Evolutionary conservation across 2,888 invertebrate species (phyloP).

Genomic region (Drosophila pegasa): DNA sequence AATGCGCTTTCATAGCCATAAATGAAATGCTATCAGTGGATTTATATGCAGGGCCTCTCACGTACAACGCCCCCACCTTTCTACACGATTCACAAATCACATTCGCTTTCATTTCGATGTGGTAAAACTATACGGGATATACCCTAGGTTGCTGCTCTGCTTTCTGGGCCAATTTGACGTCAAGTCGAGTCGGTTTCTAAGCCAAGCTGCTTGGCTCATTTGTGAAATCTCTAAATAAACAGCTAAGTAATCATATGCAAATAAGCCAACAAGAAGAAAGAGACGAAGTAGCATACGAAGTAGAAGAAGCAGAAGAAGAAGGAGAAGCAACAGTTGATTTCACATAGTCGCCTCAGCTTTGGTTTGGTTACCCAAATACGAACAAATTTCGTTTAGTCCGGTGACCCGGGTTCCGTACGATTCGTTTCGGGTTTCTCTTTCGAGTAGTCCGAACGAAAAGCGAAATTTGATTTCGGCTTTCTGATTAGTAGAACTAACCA

Average conservation of each 20-base stretch:
- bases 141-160: conserved; percentile 36
- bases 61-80: conserved; percentile 58
- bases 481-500: conserved; percentile 75
- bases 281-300: conserved; percentile 18
- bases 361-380: conserved; percentile 78
- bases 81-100: conserved; percentile 54
- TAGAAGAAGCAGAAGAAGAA: conserved; percentile 9
- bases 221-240: conserved; percentile 74
- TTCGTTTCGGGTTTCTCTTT: conserved; percentile 80
- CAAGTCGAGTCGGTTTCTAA: conserved; percentile 35
- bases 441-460: conserved; percentile 68
- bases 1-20: conserved; percentile 62
- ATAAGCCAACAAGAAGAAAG: conserved; percentile 50
- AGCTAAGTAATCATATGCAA: conserved; percentile 73
- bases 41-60: conserved; percentile 61
- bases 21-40: conserved; percentile 50
- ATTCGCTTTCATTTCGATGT: conserved; percentile 71
- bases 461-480: conserved; percentile 79
- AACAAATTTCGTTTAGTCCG: conserved; percentile 63
- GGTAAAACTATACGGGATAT: conserved; percentile 24
- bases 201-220: conserved; percentile 44
- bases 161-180: conserved; percentile 34
- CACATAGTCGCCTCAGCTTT: conserved; percentile 48
- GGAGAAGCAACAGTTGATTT: conserved; percentile 38
- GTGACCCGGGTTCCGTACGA: conserved; percentile 65